Base-by-base conservation (phyloP, 2,888 invertebrate genomes). In the Bellardia pandia region DNA sequence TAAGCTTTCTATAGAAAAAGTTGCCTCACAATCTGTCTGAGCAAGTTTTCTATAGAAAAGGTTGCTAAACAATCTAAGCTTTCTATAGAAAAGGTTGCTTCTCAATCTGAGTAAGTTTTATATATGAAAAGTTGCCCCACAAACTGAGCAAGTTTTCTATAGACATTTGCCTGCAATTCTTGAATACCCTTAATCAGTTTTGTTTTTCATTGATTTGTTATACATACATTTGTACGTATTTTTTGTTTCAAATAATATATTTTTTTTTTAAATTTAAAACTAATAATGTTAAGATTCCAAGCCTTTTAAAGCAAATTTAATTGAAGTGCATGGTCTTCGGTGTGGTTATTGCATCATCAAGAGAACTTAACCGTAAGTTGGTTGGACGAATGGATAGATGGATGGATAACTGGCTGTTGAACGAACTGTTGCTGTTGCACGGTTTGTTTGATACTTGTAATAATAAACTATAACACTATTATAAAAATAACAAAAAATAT, bases 291-390 rank as follows among this genome's bases (percentile, higher is more conserved):
- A n/a, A 75, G 74, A 62, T 85, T 68, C 48, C 69, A 74, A 81
- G 84, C 87, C 87, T 87, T 87, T 85, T 87, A 85, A 87, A 87
- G 87, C 72, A 75, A 78, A 78, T 87, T 87, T 87, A 87, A 87
- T 87, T 87, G 84, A 87, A 87, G 87, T 87, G 81, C 84, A 85
- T 69, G 87, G 81, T 74, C 74, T 68, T 75, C 45, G 45, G 79
- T 40, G 9, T 14, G 30, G 60, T 75, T 68, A 75, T 85, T 85
- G 74, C 74, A 79, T 85, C 85, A 85, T 83, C 68, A 69, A 85
- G 75, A 85, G 60, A 85, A 79, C 60, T 75, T 75, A 56, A 62
- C 62, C 75, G 74, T 79, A 79, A 62, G 77, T 83, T 76, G 76
- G 75, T 40, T 68, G 48, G 33, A 74, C 37, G 45, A 37, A 51